Percentiles rank a stretch among this genome's conserved stretches.
Evolutionary conservation across 2,888 invertebrate genomes (phyloP).

Genomic region (Drosophila austrosaltans): DNA sequence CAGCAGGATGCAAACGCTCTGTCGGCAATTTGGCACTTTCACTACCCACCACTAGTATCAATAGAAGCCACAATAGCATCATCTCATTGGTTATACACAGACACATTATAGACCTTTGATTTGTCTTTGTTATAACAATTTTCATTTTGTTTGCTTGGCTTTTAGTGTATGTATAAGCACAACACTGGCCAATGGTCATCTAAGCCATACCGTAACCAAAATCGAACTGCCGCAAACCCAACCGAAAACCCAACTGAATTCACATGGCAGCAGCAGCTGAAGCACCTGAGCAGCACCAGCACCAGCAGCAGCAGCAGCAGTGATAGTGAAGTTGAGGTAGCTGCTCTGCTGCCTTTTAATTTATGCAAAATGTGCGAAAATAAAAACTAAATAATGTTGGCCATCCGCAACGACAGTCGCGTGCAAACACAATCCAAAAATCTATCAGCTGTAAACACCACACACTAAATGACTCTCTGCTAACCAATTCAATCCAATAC

Average conservation of each 20-base stretch:
- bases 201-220: slow-evolving; percentile 57
- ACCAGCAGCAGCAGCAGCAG: slow-evolving; percentile 1
- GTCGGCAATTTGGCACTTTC: slow-evolving; percentile 57
- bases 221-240: slow-evolving; percentile 55
- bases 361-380: slow-evolving; percentile 76
- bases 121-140: slow-evolving; percentile 42
- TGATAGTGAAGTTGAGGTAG: slow-evolving; percentile 21
- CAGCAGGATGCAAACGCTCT: slow-evolving; percentile 58
- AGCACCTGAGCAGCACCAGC: slow-evolving; percentile 12
- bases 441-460: slow-evolving; percentile 52
- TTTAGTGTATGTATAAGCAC: slow-evolving; percentile 18
- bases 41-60: slow-evolving; percentile 44
- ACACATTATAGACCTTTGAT: slow-evolving; percentile 55
- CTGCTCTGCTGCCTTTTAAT: slow-evolving; percentile 57
- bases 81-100: slow-evolving; percentile 33
- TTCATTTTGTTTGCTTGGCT: slow-evolving; percentile 37
- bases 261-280: slow-evolving; percentile 22
- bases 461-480: slow-evolving; percentile 25
- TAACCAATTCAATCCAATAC: slow-evolving; percentile 11
- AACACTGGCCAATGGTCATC: slow-evolving; percentile 20
- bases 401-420: slow-evolving; percentile 45
- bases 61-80: slow-evolving; percentile 30
- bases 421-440: slow-evolving; percentile 56
- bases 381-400: slow-evolving; percentile 71
- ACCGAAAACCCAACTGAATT: slow-evolving; percentile 63